Evolutionary conservation across 1,140 invertebrate genomes (phyloP).

Genomic region (Orchestia grillus): DNA sequence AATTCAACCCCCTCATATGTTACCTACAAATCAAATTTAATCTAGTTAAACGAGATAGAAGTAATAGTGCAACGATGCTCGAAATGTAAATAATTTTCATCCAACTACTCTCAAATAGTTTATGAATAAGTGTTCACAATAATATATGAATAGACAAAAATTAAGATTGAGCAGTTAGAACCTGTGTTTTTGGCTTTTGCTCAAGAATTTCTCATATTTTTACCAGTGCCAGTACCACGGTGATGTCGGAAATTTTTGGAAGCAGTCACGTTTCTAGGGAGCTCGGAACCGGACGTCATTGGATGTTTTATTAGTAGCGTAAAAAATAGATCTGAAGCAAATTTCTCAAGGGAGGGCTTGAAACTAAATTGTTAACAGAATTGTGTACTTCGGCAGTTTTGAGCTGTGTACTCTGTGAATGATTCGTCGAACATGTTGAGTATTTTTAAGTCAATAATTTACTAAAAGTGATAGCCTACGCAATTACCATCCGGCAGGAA

Average conservation of each 20-base stretch:
- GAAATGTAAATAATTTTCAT: not conserved
- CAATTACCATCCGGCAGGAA: not conserved
- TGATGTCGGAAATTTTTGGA: not conserved
- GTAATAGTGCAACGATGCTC: not conserved
- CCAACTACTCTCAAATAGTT: not conserved
- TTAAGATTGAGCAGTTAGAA: not conserved
- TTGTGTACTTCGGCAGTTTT: not conserved
- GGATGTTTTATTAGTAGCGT: not conserved
- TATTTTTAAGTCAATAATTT: not conserved
- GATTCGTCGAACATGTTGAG: not conserved
- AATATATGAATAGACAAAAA: not conserved
- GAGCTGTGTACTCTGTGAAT: not conserved
- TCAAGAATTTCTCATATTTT: not conserved
- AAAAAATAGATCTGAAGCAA: not conserved
- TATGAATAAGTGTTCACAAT: not conserved
- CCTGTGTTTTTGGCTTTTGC: not conserved
- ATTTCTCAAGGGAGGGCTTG: not conserved
- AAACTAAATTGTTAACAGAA: not conserved
- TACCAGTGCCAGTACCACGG: not conserved
- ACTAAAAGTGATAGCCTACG: not conserved
- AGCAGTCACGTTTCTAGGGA: not conserved
- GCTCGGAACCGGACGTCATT: not conserved
- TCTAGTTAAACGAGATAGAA: not conserved
- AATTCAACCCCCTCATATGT: not conserved
- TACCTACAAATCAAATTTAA: not conserved